Evolutionary conservation across 2,797 vertebrate genomes (phyloP).

Genomic region (Scolopax rusticola): DNA sequence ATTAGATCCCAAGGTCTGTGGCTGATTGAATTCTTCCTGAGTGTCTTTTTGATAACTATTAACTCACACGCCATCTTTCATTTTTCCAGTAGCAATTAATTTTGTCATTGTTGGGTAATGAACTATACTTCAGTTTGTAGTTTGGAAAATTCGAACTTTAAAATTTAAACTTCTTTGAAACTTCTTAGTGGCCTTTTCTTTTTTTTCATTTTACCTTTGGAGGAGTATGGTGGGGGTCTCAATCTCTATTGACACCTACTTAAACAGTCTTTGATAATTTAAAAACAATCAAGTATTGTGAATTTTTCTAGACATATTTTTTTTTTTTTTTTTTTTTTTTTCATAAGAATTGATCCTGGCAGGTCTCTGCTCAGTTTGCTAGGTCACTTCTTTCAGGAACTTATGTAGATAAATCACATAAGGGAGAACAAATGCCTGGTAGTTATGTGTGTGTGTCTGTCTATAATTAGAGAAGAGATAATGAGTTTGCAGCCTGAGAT

Average conservation of each 20-base stretch:
- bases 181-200: not conserved
- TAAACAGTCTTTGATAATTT: not conserved
- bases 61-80: fast-evolving
- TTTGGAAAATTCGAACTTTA: not conserved
- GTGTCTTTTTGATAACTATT: not conserved
- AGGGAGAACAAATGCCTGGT: not conserved
- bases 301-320: not conserved
- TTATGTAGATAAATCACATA: not conserved
- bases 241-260: not conserved
- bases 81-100: not conserved
- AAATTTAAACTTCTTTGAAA: not conserved
- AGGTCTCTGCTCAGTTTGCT: not conserved
- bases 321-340: not conserved
- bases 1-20: not conserved
- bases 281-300: not conserved
- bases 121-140: not conserved
- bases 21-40: not conserved
- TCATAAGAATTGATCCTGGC: not conserved
- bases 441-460: not conserved
- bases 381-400: not conserved
- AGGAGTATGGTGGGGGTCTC: not conserved
- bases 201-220: not conserved
- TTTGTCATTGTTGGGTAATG: not conserved
- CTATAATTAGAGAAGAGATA: slow-evolving; percentile 26
- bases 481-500: slow-evolving; percentile 12